Percentiles rank a stretch among this genome's conserved stretches.
phyloP scores from a whole-genome alignment of 2,113 vertebrate genomes.

The Antechinus flavipes region DNA sequence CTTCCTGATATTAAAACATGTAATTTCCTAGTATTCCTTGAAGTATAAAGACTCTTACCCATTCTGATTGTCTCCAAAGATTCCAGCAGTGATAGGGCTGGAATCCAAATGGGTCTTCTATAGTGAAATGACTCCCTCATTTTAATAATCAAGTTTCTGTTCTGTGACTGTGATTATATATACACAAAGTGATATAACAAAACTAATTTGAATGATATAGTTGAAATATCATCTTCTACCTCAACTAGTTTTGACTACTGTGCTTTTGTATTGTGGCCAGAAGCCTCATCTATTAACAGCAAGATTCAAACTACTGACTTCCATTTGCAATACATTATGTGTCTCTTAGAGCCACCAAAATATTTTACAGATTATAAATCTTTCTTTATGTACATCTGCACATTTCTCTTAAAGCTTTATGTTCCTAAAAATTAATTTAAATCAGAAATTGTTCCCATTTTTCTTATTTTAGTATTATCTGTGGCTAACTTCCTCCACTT shows the following conservation, averaged over 20 bases:
- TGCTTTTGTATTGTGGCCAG: background rate
- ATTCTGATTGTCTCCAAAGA: constrained; percentile 56
- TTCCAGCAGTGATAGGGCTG: constrained; percentile 9
- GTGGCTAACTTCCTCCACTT: background rate
- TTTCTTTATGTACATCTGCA: background rate
- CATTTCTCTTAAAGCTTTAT: background rate
- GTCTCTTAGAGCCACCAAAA: background rate
- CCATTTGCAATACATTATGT: background rate
- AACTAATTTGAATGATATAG: background rate
- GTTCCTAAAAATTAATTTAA: background rate
- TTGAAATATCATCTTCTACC: background rate
- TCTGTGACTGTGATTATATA: background rate
- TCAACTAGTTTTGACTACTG: background rate
- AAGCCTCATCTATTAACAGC: background rate
- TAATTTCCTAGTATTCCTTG: constrained; percentile 66
- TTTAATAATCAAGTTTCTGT: constrained; percentile 28
- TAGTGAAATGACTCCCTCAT: constrained; percentile 9
- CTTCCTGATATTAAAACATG: constrained; percentile 59
- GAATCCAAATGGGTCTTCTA: background rate
- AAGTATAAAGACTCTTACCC: constrained; percentile 33
- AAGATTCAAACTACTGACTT: constrained; percentile 1
- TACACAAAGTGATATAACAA: background rate
- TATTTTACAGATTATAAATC: background rate
- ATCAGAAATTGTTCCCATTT: constrained; percentile 30
- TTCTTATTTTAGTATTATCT: constrained; percentile 40